These are phyloP conservation scores for Spinibarbus caldwelli DNA, from an alignment of 2,797 vertebrate genomes.

Conservation along the genomic window DNA sequence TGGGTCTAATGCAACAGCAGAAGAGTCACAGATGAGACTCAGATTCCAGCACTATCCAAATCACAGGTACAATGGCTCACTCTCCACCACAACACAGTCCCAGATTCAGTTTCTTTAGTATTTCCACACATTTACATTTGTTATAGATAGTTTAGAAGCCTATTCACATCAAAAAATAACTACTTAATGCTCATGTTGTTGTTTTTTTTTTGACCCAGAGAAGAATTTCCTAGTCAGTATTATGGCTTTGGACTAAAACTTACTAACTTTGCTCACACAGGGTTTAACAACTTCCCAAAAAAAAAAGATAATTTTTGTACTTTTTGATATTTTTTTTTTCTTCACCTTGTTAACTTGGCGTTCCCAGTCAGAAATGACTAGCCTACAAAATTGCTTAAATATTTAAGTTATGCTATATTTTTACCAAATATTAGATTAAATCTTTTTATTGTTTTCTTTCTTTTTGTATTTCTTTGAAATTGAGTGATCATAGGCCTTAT, in stretches of 20 bases:
- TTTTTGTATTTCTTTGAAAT: not conserved
- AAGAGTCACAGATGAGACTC: conserved; percentile 96
- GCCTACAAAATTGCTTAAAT: not conserved
- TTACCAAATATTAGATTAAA: too few species aligned
- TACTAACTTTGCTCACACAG: too few species aligned
- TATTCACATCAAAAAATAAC: not conserved
- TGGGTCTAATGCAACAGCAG: conserved; percentile 97
- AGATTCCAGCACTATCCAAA: conserved; percentile 57
- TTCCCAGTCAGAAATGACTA: not conserved
- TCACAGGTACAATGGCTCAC: conserved; percentile 66
- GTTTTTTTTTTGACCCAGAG: not conserved
- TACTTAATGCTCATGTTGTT: not conserved
- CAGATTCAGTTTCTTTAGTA: not conserved
- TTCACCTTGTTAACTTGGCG: not conserved
- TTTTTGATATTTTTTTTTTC: not conserved
- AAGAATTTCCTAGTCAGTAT: not conserved
- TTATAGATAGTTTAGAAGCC: not conserved
- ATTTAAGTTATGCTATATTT: too few species aligned
- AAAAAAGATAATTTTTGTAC: too few species aligned
- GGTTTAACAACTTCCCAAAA: not conserved
- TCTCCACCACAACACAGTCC: not conserved
- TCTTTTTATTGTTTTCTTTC: not conserved
- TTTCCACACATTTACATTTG: not conserved
- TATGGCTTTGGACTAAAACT: too few species aligned
- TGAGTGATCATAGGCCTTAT: not conserved